Percentiles rank a stretch among this genome's conserved stretches.
Evolutionary conservation across 2,888 invertebrate species (phyloP).

Genomic region (Orchestes rusci): DNA sequence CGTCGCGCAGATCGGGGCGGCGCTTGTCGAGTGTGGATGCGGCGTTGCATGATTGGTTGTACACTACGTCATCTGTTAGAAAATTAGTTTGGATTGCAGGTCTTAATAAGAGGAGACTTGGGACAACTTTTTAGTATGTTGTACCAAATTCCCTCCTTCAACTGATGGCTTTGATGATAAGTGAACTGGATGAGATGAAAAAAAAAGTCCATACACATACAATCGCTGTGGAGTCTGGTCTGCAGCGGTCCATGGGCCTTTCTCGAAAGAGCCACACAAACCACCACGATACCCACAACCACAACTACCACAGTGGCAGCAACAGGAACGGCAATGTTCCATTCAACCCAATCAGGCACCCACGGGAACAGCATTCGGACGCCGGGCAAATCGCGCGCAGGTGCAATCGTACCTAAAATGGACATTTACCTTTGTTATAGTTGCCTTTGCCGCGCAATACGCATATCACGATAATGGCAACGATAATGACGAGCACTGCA

Average conservation of each 20-base stretch:
- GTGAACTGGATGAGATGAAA: conserved; percentile 12
- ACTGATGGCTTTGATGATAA: too few species aligned
- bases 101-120: not conserved
- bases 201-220: conserved; percentile 51
- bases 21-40: conserved; percentile 70
- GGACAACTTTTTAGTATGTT: not conserved
- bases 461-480: conserved; percentile 89
- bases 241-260: conserved; percentile 60
- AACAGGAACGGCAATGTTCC: conserved; percentile 85
- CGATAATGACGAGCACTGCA: conserved; percentile 84
- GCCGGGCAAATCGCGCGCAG: conserved; percentile 52
- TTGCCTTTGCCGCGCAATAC: conserved; percentile 79
- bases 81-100: too few species aligned
- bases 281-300: conserved; percentile 82
- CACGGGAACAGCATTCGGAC: conserved; percentile 59
- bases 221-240: conserved; percentile 74
- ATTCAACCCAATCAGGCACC: conserved; percentile 81
- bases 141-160: not conserved
- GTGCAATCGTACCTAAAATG: conserved; percentile 70
- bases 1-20: conserved; percentile 76
- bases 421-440: conserved; percentile 68
- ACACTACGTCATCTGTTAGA: conserved; percentile 72
- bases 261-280: conserved; percentile 80
- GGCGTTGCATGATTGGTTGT: conserved; percentile 69
- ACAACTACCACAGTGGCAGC: conserved; percentile 85